phyloP scores from a whole-genome alignment of 2,113 vertebrate species.

The Progne subis region DNA sequence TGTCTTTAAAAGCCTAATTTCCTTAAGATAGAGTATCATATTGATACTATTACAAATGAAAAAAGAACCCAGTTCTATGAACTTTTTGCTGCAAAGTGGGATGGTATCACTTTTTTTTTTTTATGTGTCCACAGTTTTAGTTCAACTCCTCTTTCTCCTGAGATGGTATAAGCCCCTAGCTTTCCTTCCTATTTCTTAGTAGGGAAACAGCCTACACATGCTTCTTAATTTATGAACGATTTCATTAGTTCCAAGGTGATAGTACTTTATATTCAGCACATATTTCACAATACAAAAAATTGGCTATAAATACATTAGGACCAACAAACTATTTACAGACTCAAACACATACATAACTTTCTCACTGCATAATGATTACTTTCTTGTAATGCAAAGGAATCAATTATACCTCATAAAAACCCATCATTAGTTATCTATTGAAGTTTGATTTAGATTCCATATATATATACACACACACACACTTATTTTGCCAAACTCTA shows the following conservation, averaged over 20 bases:
- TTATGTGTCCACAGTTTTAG: not conserved
- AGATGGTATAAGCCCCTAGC: not conserved
- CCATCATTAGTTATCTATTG: not conserved
- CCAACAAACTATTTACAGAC: not conserved
- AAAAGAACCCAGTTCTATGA: not conserved
- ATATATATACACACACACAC: no score
- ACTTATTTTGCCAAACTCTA: not conserved
- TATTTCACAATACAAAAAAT: not conserved
- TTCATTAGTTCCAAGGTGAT: not conserved
- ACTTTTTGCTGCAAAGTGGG: not conserved
- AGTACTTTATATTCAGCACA: not conserved
- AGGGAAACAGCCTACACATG: not conserved
- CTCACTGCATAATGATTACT: not conserved
- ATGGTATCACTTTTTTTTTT: not conserved
- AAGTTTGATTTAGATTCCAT: not conserved
- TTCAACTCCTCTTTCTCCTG: not conserved
- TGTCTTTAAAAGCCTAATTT: not conserved
- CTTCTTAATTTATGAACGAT: not conserved
- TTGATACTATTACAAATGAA: not conserved
- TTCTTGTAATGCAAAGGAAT: not conserved
- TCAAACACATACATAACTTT: not conserved
- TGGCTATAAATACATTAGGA: not conserved
- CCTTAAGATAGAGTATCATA: not conserved
- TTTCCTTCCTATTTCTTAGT: not conserved
- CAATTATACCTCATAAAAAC: not conserved